A percentile compares a stretch with the other conserved stretches of the same genome.
Conservation (phyloP, 2,888 invertebrate genomes). For the Macrophya annulata region DNA sequence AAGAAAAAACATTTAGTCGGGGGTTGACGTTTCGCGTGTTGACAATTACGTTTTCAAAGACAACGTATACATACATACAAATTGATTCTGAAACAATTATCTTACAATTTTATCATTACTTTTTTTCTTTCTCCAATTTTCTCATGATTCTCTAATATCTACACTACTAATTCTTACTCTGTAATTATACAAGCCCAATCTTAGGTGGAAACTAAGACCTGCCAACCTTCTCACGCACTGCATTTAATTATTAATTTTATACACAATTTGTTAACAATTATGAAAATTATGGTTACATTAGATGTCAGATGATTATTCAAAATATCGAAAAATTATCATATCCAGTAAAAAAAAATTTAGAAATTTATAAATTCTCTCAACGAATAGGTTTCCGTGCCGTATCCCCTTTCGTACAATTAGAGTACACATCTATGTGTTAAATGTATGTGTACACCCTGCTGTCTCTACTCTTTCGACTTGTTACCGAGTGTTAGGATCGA, state of each 20-base stretch:
- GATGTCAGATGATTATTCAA: too few relatives aligned
- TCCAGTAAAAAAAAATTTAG: too few relatives aligned
- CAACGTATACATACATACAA: not conserved
- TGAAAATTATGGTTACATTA: not conserved
- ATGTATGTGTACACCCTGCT: not conserved
- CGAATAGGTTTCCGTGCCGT: too few relatives aligned
- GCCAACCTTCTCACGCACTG: not conserved
- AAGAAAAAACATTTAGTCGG: not conserved
- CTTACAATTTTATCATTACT: not conserved
- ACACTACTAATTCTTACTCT: not conserved
- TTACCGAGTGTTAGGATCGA: not conserved
- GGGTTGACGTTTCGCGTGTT: conserved; percentile 18
- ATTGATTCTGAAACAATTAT: not conserved
- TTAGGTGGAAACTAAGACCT: not conserved
- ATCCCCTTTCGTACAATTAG: not conserved
- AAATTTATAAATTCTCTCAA: not conserved
- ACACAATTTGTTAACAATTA: not conserved
- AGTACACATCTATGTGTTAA: too few relatives aligned
- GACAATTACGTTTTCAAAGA: not conserved
- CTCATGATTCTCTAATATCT: not conserved
- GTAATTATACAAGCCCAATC: not conserved
- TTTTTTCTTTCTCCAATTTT: not conserved
- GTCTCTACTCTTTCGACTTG: not conserved
- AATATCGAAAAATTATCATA: too few relatives aligned
- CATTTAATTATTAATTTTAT: not conserved